Evolutionary conservation across 2,797 vertebrate species (phyloP), one percentile per base, ranked within the genome.

Genomic region (Falco concolor): DNA sequence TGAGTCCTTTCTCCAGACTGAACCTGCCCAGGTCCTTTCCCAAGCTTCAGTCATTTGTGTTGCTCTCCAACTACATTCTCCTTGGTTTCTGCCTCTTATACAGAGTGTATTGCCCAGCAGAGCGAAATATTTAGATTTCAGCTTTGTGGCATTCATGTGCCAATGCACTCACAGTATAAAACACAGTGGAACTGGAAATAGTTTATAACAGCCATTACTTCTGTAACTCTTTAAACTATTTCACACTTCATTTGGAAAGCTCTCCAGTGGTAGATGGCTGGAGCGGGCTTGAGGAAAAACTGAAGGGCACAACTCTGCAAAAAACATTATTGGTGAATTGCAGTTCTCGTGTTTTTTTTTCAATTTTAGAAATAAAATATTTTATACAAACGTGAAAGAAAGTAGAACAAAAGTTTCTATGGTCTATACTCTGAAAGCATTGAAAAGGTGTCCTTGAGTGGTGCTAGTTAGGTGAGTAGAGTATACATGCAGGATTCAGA

Each of bases 191-290:
- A 91, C 42, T 94, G 77, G 56, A 93, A 95, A 89, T 36, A 80
- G 78, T 90, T 95, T 83, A 45, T 89, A 96, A 84, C 42, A 95
- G 47, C 38, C 69, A 73, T 94, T 92, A 79, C 64, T 93, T 92
- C 80, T 79, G 86, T 90, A 89, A 60, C 88, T 90, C 90, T 90
- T 96, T 83, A 94, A 89, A 85, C 75, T 89, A 93, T 91, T 96
- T 96, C 93, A 92, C 86, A 83, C 90, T 87, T 94, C 84, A 90
- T 95, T 96, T 96, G 78, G 68, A 89, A 95, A 64, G 53, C 40
- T 96, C 63, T 91, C 72, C 78, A 69, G 57, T 77, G 81, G 81
- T 72, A 69, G n/a, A 23, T 47, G 28, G n/a, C 69, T 90, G 64
- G 28, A 96, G 81, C 53, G 4, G 78, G 53, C 87, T 93, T 59